Percentiles rank a stretch among this genome's conserved stretches.
Conservation (phyloP, 1,140 invertebrate species). For the Ceratina calcarata region DNA sequence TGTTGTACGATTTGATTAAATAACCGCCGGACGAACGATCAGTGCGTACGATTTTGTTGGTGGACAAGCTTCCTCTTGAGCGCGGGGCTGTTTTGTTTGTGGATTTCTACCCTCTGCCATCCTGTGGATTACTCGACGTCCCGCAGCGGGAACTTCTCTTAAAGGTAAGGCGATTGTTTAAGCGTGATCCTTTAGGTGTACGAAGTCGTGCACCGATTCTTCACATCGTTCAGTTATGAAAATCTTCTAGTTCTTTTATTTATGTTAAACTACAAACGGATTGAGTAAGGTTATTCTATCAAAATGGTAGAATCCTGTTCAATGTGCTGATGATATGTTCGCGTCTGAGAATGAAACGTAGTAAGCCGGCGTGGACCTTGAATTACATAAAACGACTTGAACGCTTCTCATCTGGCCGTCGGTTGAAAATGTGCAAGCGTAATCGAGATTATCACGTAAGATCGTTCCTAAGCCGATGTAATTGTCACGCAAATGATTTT, state of each 20-base stretch:
- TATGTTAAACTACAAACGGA: not conserved
- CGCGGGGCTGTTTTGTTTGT: constrained; percentile 30
- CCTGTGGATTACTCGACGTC: constrained; percentile 56
- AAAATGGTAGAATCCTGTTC: no score
- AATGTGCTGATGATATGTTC: constrained; percentile 2
- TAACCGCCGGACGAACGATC: constrained; percentile 21
- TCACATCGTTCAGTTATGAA: not conserved
- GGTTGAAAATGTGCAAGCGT: constrained; percentile 3
- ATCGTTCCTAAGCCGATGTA: constrained; percentile 2
- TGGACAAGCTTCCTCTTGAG: constrained; percentile 17
- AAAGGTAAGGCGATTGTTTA: constrained; percentile 25
- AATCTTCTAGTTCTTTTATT: not conserved
- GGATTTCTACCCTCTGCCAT: constrained; percentile 42
- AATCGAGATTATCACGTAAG: constrained; percentile 11
- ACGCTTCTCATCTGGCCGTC: constrained; percentile 12
- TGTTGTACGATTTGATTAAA: not conserved
- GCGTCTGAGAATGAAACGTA: not conserved
- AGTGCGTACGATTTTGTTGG: constrained; percentile 59
- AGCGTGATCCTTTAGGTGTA: no score
- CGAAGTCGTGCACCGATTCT: not conserved
- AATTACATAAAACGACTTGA: not conserved
- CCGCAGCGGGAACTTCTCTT: constrained; percentile 42
- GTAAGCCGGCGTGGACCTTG: constrained; percentile 2
- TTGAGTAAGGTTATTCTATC: no score
- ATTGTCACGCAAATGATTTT: constrained; percentile 1